Evolutionary conservation across 2,888 invertebrate genomes (phyloP), one percentile per base, ranked within the genome.

Genomic region (Schizaphis graminum): DNA sequence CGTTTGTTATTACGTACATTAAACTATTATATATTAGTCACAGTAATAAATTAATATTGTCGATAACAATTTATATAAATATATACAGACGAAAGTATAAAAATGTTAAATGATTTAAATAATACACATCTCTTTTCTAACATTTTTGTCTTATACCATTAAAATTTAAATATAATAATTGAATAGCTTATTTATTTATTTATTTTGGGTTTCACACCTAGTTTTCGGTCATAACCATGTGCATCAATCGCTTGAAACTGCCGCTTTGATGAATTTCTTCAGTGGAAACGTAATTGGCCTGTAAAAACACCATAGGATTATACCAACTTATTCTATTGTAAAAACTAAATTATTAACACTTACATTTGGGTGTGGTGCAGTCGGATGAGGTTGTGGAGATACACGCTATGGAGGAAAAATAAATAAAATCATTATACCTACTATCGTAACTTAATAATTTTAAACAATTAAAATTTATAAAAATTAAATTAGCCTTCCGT

Each of bases 201-300:
- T 16, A 53, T 91, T 86, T 86, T 28, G 41, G 28, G 61, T 67
- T 93, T 57, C 7, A 16, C 16, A 26, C 57, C 94, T 92, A 94
- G 61, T 94, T 97, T 96, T 98, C 97, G 95, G 98, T 98, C 96
- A 98, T 97, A 95, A 98, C 98, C 96, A 98, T 97, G 97, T 97
- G 97, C 98, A 98, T 98, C 96, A 98, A 97, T 96, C 98, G 97
- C 96, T 98, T 98, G 97, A 98, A 98, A 95, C 98, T 98, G 96
- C 98, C 98, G 96, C 98, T 98, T 96, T 98, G 98, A 95, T 98
- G 98, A 96, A 98, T 98, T 95, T 97, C 97, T 96, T 98, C 98
- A 95, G 97, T 97, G 95, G 97, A 97, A 95, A 96, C 97, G 94
- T 97, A 97, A 96, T 97, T 97, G 95, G 97, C 96, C 97, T 97